Percentiles rank a stretch among this genome's conserved stretches.
phyloP scores from a whole-genome alignment of 2,113 vertebrate genomes.

The Pachyramphus minor region DNA sequence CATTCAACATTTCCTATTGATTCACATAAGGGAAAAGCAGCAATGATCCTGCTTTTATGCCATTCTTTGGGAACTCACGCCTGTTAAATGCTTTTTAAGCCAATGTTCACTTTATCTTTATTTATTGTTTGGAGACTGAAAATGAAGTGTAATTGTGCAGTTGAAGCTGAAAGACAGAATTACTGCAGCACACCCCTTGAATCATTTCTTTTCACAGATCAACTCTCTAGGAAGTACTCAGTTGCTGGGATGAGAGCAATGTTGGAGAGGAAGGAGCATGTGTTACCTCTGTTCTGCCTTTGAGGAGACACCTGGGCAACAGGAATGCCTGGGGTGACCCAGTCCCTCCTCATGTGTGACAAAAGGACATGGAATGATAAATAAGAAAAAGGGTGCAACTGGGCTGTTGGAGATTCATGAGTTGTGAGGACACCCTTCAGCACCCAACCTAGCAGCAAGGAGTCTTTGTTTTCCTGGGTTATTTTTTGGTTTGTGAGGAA shows the following conservation, averaged over 20 bases:
- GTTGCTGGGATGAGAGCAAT: background rate
- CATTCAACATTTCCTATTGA: background rate
- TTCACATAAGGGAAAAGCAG: background rate
- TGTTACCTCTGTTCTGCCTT: background rate
- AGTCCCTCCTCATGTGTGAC: background rate
- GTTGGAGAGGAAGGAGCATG: background rate
- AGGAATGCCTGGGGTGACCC: background rate
- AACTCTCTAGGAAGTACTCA: background rate
- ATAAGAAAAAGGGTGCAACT: background rate
- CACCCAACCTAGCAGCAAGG: background rate
- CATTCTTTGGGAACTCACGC: background rate
- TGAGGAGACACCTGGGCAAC: background rate
- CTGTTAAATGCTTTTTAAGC: background rate
- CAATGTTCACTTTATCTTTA: slow-evolving; percentile 30
- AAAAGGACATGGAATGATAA: background rate
- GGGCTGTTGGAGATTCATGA: background rate
- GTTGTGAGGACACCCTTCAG: background rate
- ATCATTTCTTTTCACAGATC: slow-evolving; percentile 32
- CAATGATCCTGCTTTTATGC: background rate
- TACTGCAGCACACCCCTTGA: background rate
- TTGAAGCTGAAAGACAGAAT: background rate
- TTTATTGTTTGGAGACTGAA: slow-evolving; percentile 38
- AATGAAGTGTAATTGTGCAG: background rate
- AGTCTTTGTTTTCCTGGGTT: background rate
- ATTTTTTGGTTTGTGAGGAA: background rate